A percentile compares a stretch with the other conserved stretches of the same genome.
These are phyloP conservation scores for Onychostoma macrolepis DNA, from an alignment of 2,113 vertebrate species.

Conservation along the genomic window DNA sequence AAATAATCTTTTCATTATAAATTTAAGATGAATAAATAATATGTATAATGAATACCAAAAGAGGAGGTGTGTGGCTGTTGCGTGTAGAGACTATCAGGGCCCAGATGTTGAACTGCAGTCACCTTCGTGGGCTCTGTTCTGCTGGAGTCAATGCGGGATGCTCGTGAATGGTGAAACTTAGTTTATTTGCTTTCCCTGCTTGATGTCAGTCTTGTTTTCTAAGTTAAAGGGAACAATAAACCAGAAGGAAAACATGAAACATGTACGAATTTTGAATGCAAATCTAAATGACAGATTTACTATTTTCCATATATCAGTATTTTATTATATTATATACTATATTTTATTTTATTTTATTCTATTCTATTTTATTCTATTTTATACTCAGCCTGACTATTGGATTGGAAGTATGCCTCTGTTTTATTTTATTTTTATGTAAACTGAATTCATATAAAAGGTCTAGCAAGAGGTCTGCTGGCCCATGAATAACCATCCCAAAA, in stretches of 20 bases:
- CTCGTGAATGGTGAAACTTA: background rate
- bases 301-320: background rate
- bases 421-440: background rate
- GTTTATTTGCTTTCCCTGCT: conserved; percentile 45
- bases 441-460: background rate
- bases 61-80: background rate
- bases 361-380: no score
- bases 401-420: background rate
- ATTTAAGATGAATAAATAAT: background rate
- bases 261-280: background rate
- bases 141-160: conserved; percentile 35
- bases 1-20: background rate
- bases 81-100: background rate
- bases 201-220: conserved; percentile 43
- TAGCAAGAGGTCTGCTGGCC: background rate
- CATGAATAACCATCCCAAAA: background rate
- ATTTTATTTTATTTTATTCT: no score
- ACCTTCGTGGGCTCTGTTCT: conserved; percentile 6
- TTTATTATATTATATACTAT: no score
- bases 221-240: conserved; percentile 27
- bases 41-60: background rate
- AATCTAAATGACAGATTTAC: background rate
- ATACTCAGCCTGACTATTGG: no score
- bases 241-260: conserved; percentile 18
- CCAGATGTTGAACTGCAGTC: conserved; percentile 24